These are phyloP conservation scores for Meloidogyne hapla DNA, from an alignment of 1,140 invertebrate genomes.

Conservation along the genomic window DNA sequence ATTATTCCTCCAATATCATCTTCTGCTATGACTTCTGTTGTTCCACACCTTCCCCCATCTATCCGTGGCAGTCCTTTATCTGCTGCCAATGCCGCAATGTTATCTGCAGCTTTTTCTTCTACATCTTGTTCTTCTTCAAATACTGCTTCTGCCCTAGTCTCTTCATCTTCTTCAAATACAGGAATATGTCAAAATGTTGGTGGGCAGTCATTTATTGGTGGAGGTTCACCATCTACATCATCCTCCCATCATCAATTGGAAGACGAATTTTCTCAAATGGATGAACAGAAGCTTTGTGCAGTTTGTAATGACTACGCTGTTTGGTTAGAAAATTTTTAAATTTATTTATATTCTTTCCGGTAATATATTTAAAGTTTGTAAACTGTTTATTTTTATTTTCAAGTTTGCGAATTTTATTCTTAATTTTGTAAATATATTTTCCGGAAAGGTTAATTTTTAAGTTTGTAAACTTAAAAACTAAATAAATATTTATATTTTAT, in stretches of 20 bases:
- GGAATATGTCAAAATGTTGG: neutral
- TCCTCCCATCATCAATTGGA: constrained; percentile 20
- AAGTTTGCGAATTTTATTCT: no score
- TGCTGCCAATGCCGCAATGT: neutral
- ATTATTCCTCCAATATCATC: neutral
- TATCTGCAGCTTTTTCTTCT: neutral
- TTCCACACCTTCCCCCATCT: neutral
- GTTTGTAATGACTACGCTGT: constrained; percentile 97
- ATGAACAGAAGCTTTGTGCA: constrained; percentile 77
- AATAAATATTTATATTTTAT: no score
- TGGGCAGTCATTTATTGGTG: neutral
- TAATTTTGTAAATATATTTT: no score
- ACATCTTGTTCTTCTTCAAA: neutral
- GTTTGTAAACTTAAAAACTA: no score
- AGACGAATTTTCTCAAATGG: neutral
- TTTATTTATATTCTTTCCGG: neutral
- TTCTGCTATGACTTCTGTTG: neutral
- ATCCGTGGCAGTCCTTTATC: neutral
- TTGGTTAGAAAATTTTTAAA: constrained; percentile 67
- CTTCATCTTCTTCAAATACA: constrained; percentile 14
- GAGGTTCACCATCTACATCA: constrained; percentile 8
- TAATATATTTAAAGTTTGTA: no score
- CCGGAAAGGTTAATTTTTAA: constrained; percentile 10
- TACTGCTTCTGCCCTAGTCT: neutral
- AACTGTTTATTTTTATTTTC: no score